phyloP scores from a whole-genome alignment of 2,113 vertebrate genomes.

The Silurus asotus region DNA sequence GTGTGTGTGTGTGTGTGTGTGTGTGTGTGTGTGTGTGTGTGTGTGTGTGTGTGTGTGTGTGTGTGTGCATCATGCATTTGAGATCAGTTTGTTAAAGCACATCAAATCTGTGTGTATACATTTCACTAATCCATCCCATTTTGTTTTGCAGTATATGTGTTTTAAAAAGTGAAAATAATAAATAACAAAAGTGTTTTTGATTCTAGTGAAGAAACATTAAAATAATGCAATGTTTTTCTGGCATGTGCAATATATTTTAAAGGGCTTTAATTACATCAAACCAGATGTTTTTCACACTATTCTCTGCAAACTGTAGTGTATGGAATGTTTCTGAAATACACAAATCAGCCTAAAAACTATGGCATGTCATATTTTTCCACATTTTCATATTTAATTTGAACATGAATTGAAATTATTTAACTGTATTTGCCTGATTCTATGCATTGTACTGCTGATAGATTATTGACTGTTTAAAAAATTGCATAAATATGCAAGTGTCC shows the following conservation, averaged over 20 bases:
- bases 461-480: not conserved
- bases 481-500: not conserved
- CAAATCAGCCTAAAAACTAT: not conserved
- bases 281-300: not conserved
- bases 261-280: not conserved
- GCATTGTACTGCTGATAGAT: not conserved
- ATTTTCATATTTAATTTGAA: not conserved
- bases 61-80: not conserved
- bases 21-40: not conserved
- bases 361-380: not conserved
- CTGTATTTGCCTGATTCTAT: not conserved
- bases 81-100: not conserved
- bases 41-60: not conserved
- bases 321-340: not conserved
- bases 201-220: not conserved
- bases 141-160: not conserved
- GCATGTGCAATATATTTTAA: not conserved
- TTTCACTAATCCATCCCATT: not conserved
- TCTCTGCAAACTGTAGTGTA: not conserved
- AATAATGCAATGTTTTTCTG: not conserved
- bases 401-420: not conserved
- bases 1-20: not conserved
- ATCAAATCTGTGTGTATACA: not conserved
- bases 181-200: not conserved
- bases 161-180: not conserved